Evolutionary conservation across 2,888 invertebrate genomes (phyloP).

Genomic region (Dioctria rufipes): DNA sequence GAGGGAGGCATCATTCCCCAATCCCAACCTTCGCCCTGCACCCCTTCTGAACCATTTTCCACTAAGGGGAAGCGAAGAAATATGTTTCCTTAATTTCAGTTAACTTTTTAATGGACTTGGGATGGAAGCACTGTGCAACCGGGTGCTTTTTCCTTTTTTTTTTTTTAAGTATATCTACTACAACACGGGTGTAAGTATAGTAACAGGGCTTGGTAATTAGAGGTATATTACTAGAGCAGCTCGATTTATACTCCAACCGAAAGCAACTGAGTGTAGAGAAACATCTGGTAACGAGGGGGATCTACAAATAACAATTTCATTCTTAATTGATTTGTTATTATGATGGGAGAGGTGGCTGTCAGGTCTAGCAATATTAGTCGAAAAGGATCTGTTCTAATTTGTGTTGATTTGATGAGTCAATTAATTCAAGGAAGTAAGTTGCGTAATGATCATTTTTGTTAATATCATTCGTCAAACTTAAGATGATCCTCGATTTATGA

Average conservation of each 20-base stretch:
- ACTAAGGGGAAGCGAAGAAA: constrained; percentile 26
- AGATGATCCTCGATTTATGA: no score
- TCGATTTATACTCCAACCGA: background rate
- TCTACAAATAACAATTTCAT: no score
- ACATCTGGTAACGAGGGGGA: background rate
- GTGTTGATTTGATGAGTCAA: no score
- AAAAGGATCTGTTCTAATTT: no score
- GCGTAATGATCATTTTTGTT: no score
- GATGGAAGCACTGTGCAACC: background rate
- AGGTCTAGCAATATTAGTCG: no score
- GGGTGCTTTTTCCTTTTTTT: constrained; percentile 2
- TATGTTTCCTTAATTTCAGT: constrained; percentile 51
- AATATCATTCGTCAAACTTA: no score
- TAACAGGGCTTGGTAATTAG: background rate
- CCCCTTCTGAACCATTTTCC: constrained; percentile 31
- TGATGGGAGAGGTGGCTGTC: no score
- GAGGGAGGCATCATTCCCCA: background rate
- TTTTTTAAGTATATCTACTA: background rate
- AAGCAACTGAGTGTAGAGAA: background rate
- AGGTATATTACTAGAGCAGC: background rate
- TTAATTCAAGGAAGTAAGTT: no score
- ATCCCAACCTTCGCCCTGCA: no score
- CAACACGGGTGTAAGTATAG: background rate
- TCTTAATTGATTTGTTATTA: no score
- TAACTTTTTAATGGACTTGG: constrained; percentile 51